Conservation (phyloP, 2,888 invertebrate species). For the Pyrgus malvae region DNA sequence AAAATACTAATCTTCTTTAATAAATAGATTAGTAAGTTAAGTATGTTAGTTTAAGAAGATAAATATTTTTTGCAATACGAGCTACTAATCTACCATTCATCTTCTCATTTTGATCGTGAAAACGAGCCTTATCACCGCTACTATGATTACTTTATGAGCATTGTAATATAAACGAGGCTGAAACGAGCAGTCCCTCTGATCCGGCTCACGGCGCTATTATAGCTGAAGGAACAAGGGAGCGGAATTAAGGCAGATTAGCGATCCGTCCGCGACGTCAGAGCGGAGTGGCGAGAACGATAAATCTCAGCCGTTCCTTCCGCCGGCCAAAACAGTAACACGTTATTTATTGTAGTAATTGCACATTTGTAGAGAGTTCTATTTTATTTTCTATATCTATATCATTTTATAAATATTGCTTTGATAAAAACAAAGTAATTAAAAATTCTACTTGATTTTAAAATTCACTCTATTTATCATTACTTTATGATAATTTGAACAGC, state of each 20-base stretch:
- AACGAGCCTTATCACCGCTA: no score
- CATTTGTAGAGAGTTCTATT: background rate
- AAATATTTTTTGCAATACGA: no score
- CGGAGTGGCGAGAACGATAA: constrained; percentile 63
- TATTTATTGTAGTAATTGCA: background rate
- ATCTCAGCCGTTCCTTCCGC: constrained; percentile 52
- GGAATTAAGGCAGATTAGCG: constrained; percentile 34
- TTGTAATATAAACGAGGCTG: constrained; percentile 25
- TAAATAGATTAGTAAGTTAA: no score
- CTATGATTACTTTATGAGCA: constrained; percentile 8
- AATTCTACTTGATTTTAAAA: no score
- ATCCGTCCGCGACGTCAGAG: constrained; percentile 45
- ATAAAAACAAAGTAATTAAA: no score
- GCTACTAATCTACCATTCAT: no score
- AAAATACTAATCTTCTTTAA: no score
- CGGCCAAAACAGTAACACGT: constrained; percentile 10
- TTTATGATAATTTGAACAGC: no score
- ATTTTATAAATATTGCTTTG: no score
- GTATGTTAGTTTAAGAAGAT: no score
- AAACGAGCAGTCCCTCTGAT: constrained; percentile 28
- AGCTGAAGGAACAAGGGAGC: constrained; percentile 29
- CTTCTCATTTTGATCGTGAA: no score
- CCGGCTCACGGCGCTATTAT: constrained; percentile 30
- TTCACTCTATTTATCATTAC: no score
- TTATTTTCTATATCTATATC: background rate